Conservation (phyloP, 2,797 vertebrate species). For the Knipowitschia caucasica region DNA sequence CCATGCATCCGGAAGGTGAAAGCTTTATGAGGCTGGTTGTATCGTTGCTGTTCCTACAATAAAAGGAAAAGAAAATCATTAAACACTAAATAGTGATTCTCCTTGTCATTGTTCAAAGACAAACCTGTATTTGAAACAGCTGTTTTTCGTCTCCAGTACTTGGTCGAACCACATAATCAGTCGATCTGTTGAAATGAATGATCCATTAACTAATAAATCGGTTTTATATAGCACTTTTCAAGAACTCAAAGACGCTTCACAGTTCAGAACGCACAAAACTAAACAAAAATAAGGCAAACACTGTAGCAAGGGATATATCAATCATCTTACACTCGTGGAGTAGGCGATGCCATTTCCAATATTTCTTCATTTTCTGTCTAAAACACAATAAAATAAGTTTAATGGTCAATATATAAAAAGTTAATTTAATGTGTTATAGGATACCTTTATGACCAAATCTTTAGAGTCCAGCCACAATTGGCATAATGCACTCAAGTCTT, state of each 20-base stretch:
- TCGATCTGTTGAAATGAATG: slow-evolving; percentile 85
- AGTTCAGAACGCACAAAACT: too few species aligned
- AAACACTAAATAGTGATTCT: background rate
- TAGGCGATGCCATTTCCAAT: slow-evolving; percentile 82
- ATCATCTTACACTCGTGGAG: slow-evolving; percentile 91
- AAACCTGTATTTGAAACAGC: slow-evolving; percentile 95
- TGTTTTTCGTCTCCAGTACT: slow-evolving; percentile 97
- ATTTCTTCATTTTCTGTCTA: slow-evolving; percentile 88
- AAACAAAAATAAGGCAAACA: too few species aligned
- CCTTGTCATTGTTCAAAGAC: slow-evolving; percentile 23
- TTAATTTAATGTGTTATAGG: background rate
- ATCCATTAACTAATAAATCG: too few species aligned
- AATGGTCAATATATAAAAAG: background rate
- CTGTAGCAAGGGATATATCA: too few species aligned
- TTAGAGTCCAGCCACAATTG: slow-evolving; percentile 97
- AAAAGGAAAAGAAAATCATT: slow-evolving; percentile 5
- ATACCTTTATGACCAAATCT: slow-evolving; percentile 92
- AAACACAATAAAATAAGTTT: slow-evolving; percentile 31
- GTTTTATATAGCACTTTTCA: too few species aligned
- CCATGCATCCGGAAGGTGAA: slow-evolving; percentile 98
- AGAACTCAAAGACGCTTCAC: too few species aligned
- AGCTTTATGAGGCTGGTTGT: slow-evolving; percentile 96
- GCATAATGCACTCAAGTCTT: slow-evolving; percentile 89
- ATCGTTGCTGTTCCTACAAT: slow-evolving; percentile 93
- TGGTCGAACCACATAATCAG: slow-evolving; percentile 95